Evolutionary conservation across 2,797 vertebrate species (phyloP).

Genomic region (Fistularia commersonii): DNA sequence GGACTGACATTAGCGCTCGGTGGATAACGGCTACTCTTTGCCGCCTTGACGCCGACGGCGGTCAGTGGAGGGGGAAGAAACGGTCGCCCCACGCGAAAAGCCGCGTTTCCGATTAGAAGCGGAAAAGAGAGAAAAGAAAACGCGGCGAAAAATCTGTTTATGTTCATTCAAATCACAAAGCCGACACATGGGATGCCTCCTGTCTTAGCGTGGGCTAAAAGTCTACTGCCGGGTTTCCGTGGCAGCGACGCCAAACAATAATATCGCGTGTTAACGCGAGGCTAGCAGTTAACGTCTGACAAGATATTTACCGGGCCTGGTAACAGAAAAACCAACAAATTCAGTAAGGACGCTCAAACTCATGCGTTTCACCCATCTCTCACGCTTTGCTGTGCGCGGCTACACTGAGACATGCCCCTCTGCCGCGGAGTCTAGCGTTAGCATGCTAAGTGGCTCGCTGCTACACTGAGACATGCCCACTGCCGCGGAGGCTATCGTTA

Average conservation of each 20-base stretch:
- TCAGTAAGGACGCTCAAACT: not conserved
- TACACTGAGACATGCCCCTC: no score
- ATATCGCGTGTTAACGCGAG: not conserved
- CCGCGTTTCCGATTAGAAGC: not conserved
- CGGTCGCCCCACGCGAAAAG: not conserved
- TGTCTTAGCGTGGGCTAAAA: no score
- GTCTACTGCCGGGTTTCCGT: slow-evolving; percentile 26
- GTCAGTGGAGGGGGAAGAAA: no score
- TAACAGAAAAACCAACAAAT: not conserved
- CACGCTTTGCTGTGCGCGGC: not conserved
- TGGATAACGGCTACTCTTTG: no score
- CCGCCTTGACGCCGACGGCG: no score
- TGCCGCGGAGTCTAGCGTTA: not conserved
- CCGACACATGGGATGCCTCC: slow-evolving; percentile 30
- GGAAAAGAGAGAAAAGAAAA: not conserved
- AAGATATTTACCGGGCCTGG: not conserved
- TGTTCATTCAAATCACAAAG: slow-evolving; percentile 61
- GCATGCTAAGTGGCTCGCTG: slow-evolving; percentile 22
- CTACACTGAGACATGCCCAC: slow-evolving; percentile 49
- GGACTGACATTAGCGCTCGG: slow-evolving; percentile 18
- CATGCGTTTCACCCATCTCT: not conserved
- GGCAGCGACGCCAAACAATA: slow-evolving; percentile 10
- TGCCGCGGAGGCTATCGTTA: slow-evolving; percentile 43
- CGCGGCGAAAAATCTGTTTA: slow-evolving; percentile 4
- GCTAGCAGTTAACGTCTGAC: no score